phyloP scores from a whole-genome alignment of 2,888 invertebrate species.

The Mayetiola destructor region DNA sequence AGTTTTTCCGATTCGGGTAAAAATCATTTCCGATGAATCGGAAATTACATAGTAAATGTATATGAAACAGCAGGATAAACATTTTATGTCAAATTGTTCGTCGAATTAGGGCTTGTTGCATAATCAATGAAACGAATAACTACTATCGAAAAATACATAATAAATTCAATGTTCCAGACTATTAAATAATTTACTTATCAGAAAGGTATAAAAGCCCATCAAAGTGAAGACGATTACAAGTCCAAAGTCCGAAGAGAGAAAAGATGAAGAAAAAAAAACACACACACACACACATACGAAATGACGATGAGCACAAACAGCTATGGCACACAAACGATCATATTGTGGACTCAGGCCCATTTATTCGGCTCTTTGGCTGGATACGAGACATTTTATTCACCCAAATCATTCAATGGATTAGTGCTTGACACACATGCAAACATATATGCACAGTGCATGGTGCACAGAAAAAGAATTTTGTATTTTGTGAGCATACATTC shows the following conservation, averaged over 20 bases:
- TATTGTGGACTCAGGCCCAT: not conserved
- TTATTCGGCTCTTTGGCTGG: not conserved
- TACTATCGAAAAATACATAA: not conserved
- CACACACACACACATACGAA: too few relatives aligned
- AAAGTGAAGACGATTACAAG: too few relatives aligned
- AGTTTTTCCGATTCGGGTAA: too few relatives aligned
- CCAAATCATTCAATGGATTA: constrained; percentile 3
- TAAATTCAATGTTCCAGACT: constrained; percentile 2
- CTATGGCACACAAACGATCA: not conserved
- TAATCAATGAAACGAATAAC: too few relatives aligned
- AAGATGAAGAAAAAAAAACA: not conserved
- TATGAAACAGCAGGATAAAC: too few relatives aligned
- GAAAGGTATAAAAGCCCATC: not conserved
- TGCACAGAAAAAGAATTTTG: not conserved
- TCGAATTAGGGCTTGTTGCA: too few relatives aligned
- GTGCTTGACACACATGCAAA: not conserved
- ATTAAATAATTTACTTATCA: constrained; percentile 2
- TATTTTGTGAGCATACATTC: too few relatives aligned
- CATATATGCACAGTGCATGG: not conserved
- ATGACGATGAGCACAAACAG: too few relatives aligned
- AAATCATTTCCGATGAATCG: too few relatives aligned
- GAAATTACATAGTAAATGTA: too few relatives aligned
- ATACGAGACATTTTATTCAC: not conserved
- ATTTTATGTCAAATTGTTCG: too few relatives aligned
- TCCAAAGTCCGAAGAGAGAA: too few relatives aligned